phyloP scores from a whole-genome alignment of 2,888 invertebrate species.

The Nowickia ferox region DNA sequence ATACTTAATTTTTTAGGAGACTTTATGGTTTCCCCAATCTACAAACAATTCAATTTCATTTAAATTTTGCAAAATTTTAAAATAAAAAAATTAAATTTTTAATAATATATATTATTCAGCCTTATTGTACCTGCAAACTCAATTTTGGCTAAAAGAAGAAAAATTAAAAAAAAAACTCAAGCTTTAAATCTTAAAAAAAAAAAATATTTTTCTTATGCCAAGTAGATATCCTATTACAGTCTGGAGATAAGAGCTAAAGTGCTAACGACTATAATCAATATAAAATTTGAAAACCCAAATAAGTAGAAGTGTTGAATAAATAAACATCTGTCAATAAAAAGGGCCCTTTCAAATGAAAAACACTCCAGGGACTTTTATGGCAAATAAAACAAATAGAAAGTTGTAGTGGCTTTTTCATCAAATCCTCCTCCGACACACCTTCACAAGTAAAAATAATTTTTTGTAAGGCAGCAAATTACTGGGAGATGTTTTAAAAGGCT shows the following conservation, averaged over 20 bases:
- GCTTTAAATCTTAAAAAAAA: too few species aligned
- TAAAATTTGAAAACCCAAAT: constrained; percentile 26
- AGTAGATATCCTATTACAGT: background rate
- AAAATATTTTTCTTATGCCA: background rate
- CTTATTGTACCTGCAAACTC: too few species aligned
- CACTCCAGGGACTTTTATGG: background rate
- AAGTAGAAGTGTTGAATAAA: constrained; percentile 20
- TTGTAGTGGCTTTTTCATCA: background rate
- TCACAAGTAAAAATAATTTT: background rate
- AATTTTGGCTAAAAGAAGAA: too few species aligned
- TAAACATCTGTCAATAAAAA: background rate
- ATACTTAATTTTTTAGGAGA: too few species aligned
- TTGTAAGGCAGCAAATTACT: constrained; percentile 3
- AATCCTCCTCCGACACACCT: background rate
- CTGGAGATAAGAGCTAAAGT: background rate
- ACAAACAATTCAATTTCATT: too few species aligned
- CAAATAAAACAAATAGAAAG: background rate
- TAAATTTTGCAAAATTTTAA: too few species aligned
- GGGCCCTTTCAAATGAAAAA: background rate
- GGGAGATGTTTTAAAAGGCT: background rate
- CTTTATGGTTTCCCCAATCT: too few species aligned
- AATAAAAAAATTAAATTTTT: too few species aligned
- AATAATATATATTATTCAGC: too few species aligned
- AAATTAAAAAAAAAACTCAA: too few species aligned
- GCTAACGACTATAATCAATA: constrained; percentile 27